Base-by-base conservation (phyloP, 2,113 vertebrate species). In the Tyto alba region DNA sequence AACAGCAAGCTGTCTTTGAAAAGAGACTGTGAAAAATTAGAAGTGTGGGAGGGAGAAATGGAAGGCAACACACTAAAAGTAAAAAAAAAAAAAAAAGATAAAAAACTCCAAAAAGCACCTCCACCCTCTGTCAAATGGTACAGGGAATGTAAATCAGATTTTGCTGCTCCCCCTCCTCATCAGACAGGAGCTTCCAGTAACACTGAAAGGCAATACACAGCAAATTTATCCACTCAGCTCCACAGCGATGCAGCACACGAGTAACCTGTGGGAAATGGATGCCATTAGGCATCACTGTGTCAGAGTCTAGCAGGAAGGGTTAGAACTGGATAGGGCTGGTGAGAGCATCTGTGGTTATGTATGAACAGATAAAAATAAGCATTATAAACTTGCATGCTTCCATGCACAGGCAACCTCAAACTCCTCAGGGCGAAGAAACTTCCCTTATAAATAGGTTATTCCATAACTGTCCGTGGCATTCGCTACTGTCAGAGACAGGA, bases 401-500 rank as follows among this genome's bases (percentile, higher is more conserved):
- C 86, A 96, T 92, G 86, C 94, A 96, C 57, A 92, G 79, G 77
- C 88, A 96, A 91, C 86, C 91, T 96, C 90, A 88, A 85, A 80
- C 84, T 95, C 89, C 91, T 97, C 43, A 71, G 84, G 87, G 92
- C 1, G 0, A 96, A 80, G 94, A 95, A 92, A 89, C 53, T 93
- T 95, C 81, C 81, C 77, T 57, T 67, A 88, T 91, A 93, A 92
- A 95, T 88, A 73, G 81, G 87, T 88, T 97, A 88, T 92, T 95
- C 95, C 81, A 59, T 91, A 94, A 52, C 67, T 50, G 50, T 74
- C 88, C 4, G 0, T 83, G 90, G 91, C 84, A 85, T 91, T 88
- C 92, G 77, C 80, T 82, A 67, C 89, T 93, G 89, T 89, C 84
- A 94, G 89, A 92, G 77, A 95, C 95, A 96, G 96, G 96, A 97